These are phyloP conservation scores for Xestobium rufovillosum DNA, from an alignment of 2,888 invertebrate species.

Conservation along the genomic window DNA sequence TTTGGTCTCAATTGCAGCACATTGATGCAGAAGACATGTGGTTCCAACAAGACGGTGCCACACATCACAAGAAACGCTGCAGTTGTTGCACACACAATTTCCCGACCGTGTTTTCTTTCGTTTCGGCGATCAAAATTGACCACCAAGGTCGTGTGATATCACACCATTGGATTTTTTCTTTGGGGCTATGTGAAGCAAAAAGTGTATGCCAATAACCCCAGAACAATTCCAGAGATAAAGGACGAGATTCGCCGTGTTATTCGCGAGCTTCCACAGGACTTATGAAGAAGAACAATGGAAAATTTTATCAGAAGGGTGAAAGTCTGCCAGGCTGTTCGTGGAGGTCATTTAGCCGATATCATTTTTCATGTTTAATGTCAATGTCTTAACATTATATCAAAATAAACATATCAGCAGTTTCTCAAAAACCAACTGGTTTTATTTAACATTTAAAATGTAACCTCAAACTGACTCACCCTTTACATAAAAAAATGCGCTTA, in stretches of 20 bases:
- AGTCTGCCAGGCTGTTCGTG: too few relatives aligned
- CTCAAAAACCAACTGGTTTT: too few relatives aligned
- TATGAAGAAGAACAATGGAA: neutral
- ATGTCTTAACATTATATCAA: conserved; percentile 2
- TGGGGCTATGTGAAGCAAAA: neutral
- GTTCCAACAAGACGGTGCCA: conserved; percentile 2
- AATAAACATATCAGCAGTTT: too few relatives aligned
- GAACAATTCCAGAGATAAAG: conserved; percentile 2
- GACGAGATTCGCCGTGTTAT: conserved; percentile 6
- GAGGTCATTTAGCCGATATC: too few relatives aligned
- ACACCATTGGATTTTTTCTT: conserved; percentile 1
- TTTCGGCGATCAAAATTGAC: conserved; percentile 1
- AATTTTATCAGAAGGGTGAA: too few relatives aligned
- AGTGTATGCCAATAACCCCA: neutral
- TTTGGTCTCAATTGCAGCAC: conserved; percentile 7
- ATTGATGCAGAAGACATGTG: neutral
- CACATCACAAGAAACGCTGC: too few relatives aligned
- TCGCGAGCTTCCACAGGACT: conserved; percentile 2
- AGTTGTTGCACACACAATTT: too few relatives aligned
- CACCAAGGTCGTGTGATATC: conserved; percentile 1
- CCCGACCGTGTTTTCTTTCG: neutral
- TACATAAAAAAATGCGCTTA: too few relatives aligned
- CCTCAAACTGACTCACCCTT: too few relatives aligned
- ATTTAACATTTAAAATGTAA: too few relatives aligned
- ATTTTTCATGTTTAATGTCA: too few relatives aligned